Evolutionary conservation across 2,797 vertebrate genomes (phyloP).

Genomic region (Mustela erminea): DNA sequence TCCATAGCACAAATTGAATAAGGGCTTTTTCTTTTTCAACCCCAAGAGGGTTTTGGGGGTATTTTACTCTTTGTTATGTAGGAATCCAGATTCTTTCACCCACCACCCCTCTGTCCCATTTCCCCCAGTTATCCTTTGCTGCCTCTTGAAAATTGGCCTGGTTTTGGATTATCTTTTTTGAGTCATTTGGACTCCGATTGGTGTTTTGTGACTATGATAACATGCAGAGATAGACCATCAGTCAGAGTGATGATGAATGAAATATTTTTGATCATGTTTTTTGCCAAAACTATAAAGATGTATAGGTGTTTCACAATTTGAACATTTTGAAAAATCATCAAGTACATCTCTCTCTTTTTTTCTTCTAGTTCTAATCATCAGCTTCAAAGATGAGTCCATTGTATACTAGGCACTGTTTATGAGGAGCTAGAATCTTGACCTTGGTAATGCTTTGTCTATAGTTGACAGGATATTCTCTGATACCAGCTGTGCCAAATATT

Average conservation of each 20-base stretch:
- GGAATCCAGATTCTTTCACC: background rate
- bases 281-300: background rate
- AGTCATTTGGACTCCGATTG: background rate
- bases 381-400: background rate
- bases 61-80: background rate
- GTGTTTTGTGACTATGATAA: background rate
- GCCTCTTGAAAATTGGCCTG: background rate
- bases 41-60: background rate
- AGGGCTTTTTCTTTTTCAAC: background rate
- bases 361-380: background rate
- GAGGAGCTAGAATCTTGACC: background rate
- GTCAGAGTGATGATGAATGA: background rate
- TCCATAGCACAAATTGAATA: background rate
- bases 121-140: background rate
- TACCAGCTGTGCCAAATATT: background rate
- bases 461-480: background rate
- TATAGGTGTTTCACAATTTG: background rate
- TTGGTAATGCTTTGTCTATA: background rate
- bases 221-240: background rate
- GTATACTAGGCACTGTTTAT: background rate
- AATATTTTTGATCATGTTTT: background rate
- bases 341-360: background rate
- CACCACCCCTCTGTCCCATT: background rate
- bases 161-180: background rate
- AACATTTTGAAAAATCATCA: background rate